phyloP scores from a whole-genome alignment of 1,140 invertebrate species.

The Hesperophylax magnus region DNA sequence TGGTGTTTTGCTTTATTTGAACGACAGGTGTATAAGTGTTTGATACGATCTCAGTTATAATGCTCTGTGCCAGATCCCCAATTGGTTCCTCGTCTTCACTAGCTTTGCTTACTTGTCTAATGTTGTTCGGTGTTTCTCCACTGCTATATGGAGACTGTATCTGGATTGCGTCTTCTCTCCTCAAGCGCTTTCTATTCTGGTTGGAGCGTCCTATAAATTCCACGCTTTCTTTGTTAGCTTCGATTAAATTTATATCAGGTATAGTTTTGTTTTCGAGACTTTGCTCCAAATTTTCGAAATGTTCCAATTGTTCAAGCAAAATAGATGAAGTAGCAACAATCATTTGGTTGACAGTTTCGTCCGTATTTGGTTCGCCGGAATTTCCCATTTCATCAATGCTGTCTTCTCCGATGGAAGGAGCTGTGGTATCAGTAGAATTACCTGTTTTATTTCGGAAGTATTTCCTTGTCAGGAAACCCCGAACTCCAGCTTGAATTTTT shows the following conservation, averaged over 20 bases:
- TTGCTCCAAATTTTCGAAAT: constrained; percentile 53
- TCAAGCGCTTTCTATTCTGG: constrained; percentile 50
- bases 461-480: constrained; percentile 54
- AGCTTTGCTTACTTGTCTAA: constrained; percentile 41
- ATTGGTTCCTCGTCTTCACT: constrained; percentile 55
- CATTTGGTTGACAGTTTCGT: constrained; percentile 51
- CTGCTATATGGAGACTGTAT: constrained; percentile 53
- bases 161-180: constrained; percentile 54
- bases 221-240: constrained; percentile 46
- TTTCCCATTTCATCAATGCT: constrained; percentile 54
- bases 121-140: constrained; percentile 39
- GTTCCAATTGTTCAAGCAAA: constrained; percentile 52
- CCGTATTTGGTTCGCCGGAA: constrained; percentile 27
- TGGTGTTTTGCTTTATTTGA: constrained; percentile 32
- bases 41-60: constrained; percentile 54
- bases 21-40: constrained; percentile 44
- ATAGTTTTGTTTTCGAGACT: constrained; percentile 29
- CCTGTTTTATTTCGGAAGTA: constrained; percentile 52
- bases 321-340: constrained; percentile 46
- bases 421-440: constrained; percentile 53
- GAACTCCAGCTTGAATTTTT: constrained; percentile 56
- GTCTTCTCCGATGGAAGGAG: constrained; percentile 56
- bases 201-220: constrained; percentile 23
- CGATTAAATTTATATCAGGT: constrained; percentile 42
- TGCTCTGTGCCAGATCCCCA: constrained; percentile 53